Evolutionary conservation across 2,888 invertebrate genomes (phyloP).

Genomic region (Rhopalosiphum nymphaeae): DNA sequence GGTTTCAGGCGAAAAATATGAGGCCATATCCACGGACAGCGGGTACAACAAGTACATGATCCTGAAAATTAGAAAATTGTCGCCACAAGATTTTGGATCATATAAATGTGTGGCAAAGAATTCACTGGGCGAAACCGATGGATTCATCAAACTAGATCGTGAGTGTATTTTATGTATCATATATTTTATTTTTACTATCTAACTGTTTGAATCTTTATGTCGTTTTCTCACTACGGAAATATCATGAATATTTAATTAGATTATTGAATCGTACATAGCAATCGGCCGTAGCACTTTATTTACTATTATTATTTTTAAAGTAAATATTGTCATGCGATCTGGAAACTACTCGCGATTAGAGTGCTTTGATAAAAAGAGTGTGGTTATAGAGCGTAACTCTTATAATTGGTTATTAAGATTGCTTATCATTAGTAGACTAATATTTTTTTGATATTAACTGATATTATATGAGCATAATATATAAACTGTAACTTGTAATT

Average conservation of each 20-base stretch:
- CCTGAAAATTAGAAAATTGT: constrained; percentile 87
- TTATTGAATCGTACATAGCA: neutral
- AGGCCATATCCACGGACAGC: constrained; percentile 84
- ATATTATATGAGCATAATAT: too few species aligned
- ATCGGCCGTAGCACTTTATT: neutral
- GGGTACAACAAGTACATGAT: constrained; percentile 93
- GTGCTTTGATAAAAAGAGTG: too few species aligned
- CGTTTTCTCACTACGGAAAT: neutral
- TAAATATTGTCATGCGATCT: neutral
- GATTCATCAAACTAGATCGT: constrained; percentile 91
- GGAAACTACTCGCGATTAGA: too few species aligned
- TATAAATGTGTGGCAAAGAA: constrained; percentile 94
- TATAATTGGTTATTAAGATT: too few species aligned
- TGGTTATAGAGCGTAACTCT: too few species aligned
- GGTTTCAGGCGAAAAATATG: constrained; percentile 86
- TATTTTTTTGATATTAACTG: too few species aligned
- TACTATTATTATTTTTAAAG: neutral
- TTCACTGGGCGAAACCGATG: constrained; percentile 90
- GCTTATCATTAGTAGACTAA: too few species aligned
- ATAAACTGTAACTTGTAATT: too few species aligned
- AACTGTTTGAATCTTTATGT: neutral
- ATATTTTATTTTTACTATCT: neutral
- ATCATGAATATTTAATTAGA: neutral
- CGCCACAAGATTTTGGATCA: constrained; percentile 84
- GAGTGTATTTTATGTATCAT: constrained; percentile 69